A percentile compares a stretch with the other conserved stretches of the same genome.
Conservation (phyloP, 1,140 invertebrate species). For the Brachionus asplanchnoidis region DNA sequence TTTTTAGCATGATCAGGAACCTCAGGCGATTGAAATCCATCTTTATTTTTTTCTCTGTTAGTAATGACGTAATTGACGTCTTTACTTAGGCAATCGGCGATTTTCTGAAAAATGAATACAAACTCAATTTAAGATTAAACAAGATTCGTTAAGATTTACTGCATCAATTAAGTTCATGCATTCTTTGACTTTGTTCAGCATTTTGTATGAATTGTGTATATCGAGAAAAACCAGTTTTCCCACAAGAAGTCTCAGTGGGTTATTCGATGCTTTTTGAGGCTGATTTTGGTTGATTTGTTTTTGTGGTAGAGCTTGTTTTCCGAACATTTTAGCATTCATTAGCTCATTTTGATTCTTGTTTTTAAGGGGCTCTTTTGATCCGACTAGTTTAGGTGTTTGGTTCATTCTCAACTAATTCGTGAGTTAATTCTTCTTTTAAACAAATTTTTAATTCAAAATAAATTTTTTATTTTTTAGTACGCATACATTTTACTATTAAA, state of each 20-base stretch:
- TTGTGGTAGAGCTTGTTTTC: background rate
- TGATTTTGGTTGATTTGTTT: background rate
- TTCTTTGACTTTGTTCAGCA: conserved; percentile 21
- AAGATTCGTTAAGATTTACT: background rate
- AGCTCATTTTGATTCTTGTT: conserved; percentile 7
- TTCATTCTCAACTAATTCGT: background rate
- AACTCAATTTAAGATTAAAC: background rate
- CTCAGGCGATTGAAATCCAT: background rate
- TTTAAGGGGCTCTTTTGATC: background rate
- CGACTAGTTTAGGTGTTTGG: background rate
- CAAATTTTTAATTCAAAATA: background rate
- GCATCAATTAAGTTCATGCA: conserved; percentile 32
- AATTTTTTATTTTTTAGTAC: background rate
- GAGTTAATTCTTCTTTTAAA: background rate
- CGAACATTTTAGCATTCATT: background rate
- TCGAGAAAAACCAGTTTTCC: conserved; percentile 26
- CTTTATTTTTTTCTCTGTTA: background rate
- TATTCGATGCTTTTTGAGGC: background rate
- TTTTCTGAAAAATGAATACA: background rate
- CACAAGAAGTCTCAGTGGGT: background rate
- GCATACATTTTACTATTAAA: background rate
- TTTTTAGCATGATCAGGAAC: background rate
- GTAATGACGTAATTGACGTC: conserved; percentile 32
- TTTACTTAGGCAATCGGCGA: conserved; percentile 38
- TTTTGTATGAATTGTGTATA: conserved; percentile 18